These are phyloP conservation scores for Periophthalmodon schlosseri DNA, from an alignment of 2,113 vertebrate genomes.

Conservation along the genomic window DNA sequence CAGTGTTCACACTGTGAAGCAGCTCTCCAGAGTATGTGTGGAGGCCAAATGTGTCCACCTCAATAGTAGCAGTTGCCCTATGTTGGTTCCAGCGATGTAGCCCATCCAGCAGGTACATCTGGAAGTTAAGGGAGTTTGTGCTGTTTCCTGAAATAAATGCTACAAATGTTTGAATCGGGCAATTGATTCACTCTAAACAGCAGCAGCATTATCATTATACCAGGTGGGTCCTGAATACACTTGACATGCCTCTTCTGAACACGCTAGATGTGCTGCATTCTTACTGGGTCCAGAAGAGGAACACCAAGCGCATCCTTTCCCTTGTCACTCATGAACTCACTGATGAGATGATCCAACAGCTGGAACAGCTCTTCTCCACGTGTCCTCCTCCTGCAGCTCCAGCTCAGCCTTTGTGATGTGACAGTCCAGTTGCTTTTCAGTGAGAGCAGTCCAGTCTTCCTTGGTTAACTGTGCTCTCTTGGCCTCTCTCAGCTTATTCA, in stretches of 20 bases:
- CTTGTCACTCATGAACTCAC: not conserved
- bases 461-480: not conserved
- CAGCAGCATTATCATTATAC: not conserved
- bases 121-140: not conserved
- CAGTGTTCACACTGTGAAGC: not conserved
- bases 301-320: slow-evolving; percentile 5
- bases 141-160: not conserved
- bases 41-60: not conserved
- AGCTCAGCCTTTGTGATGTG: not conserved
- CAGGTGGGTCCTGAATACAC: slow-evolving; percentile 18
- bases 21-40: not conserved
- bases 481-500: not conserved
- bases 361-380: not conserved
- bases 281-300: not conserved
- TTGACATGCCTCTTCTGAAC: not conserved
- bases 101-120: not conserved
- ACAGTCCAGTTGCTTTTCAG: not conserved
- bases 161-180: not conserved
- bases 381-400: slow-evolving; percentile 4
- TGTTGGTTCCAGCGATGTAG: not conserved
- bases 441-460: not conserved
- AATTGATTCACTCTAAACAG: not conserved
- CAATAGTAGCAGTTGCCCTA: not conserved
- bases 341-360: not conserved
- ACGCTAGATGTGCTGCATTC: slow-evolving; percentile 8